phyloP scores from a whole-genome alignment of 2,113 vertebrate genomes.

The Pao palembangensis region DNA sequence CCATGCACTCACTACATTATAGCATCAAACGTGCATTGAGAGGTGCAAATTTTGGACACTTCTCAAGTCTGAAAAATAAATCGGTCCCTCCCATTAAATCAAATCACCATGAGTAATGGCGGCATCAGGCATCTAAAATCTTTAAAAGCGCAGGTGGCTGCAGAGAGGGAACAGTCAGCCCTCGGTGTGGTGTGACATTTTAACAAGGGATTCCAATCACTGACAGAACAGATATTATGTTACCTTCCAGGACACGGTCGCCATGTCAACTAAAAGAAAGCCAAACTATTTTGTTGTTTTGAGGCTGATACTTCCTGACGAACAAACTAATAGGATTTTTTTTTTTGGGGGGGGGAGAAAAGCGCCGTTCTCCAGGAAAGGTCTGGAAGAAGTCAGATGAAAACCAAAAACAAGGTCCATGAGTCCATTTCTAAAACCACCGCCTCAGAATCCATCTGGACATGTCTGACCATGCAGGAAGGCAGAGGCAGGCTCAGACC shows the following conservation, averaged over 20 bases:
- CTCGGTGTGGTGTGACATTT: slow-evolving; percentile 28
- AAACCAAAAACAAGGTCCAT: background rate
- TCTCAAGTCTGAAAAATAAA: no score
- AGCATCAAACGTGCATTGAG: background rate
- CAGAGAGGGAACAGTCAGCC: slow-evolving; percentile 20
- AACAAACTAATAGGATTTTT: slow-evolving; percentile 35
- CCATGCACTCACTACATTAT: no score
- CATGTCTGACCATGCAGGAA: slow-evolving; percentile 17
- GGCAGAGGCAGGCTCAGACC: slow-evolving; percentile 28
- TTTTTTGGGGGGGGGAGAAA: background rate
- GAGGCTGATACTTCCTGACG: background rate
- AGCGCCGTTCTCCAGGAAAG: background rate
- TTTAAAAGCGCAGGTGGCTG: slow-evolving; percentile 24
- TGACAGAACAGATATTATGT: slow-evolving; percentile 32
- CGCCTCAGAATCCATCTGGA: slow-evolving; percentile 10
- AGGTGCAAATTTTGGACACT: slow-evolving; percentile 1
- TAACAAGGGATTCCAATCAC: slow-evolving; percentile 39
- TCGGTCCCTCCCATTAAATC: no score
- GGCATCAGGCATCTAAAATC: slow-evolving; percentile 23
- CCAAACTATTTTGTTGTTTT: slow-evolving; percentile 31
- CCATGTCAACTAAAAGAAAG: slow-evolving; percentile 48
- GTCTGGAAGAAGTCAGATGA: background rate
- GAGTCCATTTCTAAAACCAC: slow-evolving; percentile 1
- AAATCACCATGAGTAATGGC: background rate
- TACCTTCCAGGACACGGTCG: slow-evolving; percentile 37